Base-by-base conservation (phyloP, 2,888 invertebrate genomes). In the Nymphalis c-album region DNA sequence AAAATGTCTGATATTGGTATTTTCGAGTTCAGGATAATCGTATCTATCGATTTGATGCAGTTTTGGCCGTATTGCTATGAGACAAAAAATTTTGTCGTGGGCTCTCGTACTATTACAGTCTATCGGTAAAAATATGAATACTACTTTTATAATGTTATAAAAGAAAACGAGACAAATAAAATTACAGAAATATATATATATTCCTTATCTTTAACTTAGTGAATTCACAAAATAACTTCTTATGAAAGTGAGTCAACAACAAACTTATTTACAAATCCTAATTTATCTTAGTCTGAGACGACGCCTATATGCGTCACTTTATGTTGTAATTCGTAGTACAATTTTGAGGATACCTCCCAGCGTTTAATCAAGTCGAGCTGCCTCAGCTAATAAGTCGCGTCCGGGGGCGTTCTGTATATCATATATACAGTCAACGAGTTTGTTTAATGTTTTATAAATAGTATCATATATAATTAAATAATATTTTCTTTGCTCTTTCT, bases 331-430 rank as follows among this genome's bases (percentile, higher is more conserved):
- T 26, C 35, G 60, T 40, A 40, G 40, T 40, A 40, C 40, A 48
- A 57, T 58, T 63, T 57, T 46, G 45, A 26, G 58, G 31, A 48
- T 64, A 46, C 48, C 58, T 60, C 46, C 46, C 47, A 65, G 60
- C 65, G 53, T 65, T 65, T 65, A 65, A 65, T 65, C 65, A 65
- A 65, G 65, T 55, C 60, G 60, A 60, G 60, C 51, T 65, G 58
- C 60, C 60, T 65, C 65, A 40, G 65, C 50, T 65, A 65, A 65
- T 65, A 65, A 65, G 60, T 60, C 35, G 53, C 40, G 61, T 16
- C 65, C 60, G 51, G 51, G 53, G 60, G 65, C 60, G 31, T 18
- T 65, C 53, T 50, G 17, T 65, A 35, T 60, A 47, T 46, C 53
- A 31, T 46, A 53, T 20, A 31, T 53, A 60, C 47, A 48, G 50